Conservation (phyloP, 1,140 invertebrate genomes). For the Lepidurus apus region DNA sequence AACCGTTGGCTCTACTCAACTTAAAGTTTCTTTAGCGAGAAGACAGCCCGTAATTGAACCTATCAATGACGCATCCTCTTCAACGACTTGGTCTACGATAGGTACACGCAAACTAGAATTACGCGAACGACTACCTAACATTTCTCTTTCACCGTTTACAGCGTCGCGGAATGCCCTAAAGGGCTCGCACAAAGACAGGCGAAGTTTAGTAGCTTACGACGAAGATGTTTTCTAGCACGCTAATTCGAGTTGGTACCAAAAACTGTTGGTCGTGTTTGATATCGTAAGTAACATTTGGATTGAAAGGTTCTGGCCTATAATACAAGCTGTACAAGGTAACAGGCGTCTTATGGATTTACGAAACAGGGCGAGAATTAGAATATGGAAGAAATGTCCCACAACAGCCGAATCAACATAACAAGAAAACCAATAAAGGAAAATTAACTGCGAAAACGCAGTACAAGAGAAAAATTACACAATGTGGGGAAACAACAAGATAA, state of each 20-base stretch:
- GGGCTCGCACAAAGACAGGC: slow-evolving; percentile 66
- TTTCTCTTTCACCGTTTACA: slow-evolving; percentile 41
- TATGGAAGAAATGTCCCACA: neutral
- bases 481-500: too few species aligned
- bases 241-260: neutral
- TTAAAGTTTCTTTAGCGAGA: slow-evolving; percentile 74
- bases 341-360: neutral
- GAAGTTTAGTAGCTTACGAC: slow-evolving; percentile 64
- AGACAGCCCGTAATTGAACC: slow-evolving; percentile 74
- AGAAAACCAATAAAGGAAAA: too few species aligned
- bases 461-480: too few species aligned
- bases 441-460: too few species aligned
- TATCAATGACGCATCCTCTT: slow-evolving; percentile 67
- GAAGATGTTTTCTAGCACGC: slow-evolving; percentile 50
- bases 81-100: slow-evolving; percentile 71
- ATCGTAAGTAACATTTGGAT: slow-evolving; percentile 6
- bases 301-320: slow-evolving; percentile 18
- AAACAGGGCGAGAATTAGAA: neutral
- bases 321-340: slow-evolving; percentile 25
- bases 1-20: slow-evolving; percentile 67
- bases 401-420: neutral
- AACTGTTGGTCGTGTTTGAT: neutral
- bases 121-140: neutral
- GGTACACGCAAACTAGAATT: slow-evolving; percentile 45
- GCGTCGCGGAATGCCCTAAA: slow-evolving; percentile 76